Evolutionary conservation across 2,888 invertebrate species (phyloP).

Genomic region (Drosophila mulleri): DNA sequence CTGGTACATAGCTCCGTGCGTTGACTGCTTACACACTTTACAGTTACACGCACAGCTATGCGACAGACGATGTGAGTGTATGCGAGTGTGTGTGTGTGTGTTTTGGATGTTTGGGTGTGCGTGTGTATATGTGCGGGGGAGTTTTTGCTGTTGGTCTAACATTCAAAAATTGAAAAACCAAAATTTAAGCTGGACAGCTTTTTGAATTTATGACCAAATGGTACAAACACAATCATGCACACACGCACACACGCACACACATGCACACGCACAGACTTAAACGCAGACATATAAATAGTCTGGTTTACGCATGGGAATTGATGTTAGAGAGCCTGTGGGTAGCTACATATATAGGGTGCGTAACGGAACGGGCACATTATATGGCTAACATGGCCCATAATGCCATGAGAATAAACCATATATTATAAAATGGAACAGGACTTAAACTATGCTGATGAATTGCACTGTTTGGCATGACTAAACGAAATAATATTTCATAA

Average conservation of each 20-base stretch:
- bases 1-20: conserved; percentile 52
- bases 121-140: not conserved
- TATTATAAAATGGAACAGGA: conserved; percentile 36
- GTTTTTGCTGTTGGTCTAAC: conserved; percentile 52
- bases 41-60: conserved; percentile 79
- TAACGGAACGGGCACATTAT: conserved; percentile 54
- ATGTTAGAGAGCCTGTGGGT: conserved; percentile 34
- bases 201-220: conserved; percentile 78
- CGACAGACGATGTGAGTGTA: conserved; percentile 7
- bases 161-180: conserved; percentile 80
- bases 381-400: conserved; percentile 32
- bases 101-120: not conserved
- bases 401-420: conserved; percentile 54
- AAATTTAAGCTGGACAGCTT: conserved; percentile 79
- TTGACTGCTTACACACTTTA: conserved; percentile 74
- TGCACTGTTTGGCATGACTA: conserved; percentile 50
- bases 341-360: conserved; percentile 26
- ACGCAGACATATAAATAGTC: conserved; percentile 52
- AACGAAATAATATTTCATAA: conserved; percentile 36
- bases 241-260: conserved; percentile 29
- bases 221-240: conserved; percentile 44
- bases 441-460: conserved; percentile 48
- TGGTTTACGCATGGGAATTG: conserved; percentile 73
- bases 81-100: not conserved
- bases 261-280: conserved; percentile 38